Percentiles rank a stretch among this genome's conserved stretches.
phyloP scores from a whole-genome alignment of 2,113 vertebrate species.

The Prunella fulvescens region DNA sequence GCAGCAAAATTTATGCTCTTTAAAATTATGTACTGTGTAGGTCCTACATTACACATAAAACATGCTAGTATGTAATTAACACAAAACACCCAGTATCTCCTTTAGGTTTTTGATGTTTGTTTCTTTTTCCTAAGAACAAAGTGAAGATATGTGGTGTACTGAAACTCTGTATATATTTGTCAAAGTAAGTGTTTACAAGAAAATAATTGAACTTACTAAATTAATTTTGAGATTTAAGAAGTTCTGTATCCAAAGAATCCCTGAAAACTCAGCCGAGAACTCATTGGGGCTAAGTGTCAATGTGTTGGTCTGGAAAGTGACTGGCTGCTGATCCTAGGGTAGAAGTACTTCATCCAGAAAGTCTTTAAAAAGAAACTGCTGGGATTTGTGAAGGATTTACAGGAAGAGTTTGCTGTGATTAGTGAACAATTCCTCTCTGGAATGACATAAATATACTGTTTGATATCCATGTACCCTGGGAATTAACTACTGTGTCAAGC shows the following conservation, averaged over 20 bases:
- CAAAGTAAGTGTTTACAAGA: not conserved
- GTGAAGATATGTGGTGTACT: not conserved
- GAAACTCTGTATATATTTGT: not conserved
- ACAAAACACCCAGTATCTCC: not conserved
- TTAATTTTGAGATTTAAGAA: not conserved
- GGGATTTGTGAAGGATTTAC: not conserved
- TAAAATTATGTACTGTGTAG: not conserved
- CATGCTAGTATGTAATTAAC: not conserved
- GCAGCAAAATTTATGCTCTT: not conserved
- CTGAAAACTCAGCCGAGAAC: not conserved
- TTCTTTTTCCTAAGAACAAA: not conserved
- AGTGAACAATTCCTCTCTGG: not conserved
- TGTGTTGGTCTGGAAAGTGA: not conserved
- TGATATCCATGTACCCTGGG: not conserved
- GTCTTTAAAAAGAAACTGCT: not conserved
- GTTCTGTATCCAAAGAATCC: not conserved
- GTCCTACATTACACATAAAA: not conserved
- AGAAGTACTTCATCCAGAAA: not conserved
- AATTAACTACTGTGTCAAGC: not conserved
- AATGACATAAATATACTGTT: not conserved
- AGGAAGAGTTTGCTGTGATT: not conserved
- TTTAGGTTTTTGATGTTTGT: not conserved
- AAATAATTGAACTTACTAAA: not conserved
- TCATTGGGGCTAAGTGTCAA: fast-evolving
- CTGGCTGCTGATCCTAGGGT: not conserved